Conservation (phyloP, 2,797 vertebrate genomes). For the Neostethus bicornis region DNA sequence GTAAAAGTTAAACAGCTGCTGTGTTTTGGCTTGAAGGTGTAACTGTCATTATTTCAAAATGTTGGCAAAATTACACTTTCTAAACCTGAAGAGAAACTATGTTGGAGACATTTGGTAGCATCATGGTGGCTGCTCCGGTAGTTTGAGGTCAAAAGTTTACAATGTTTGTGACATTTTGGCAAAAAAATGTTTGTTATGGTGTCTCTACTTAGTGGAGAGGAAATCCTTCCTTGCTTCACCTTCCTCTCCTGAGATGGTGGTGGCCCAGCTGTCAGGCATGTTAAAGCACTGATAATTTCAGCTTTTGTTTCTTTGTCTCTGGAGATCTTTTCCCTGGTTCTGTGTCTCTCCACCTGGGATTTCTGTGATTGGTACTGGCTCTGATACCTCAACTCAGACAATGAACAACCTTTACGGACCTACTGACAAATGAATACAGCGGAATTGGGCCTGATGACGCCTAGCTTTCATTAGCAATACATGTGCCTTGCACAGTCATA, state of each 20-base stretch:
- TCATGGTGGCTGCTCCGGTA: not conserved
- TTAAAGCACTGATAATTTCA: not conserved
- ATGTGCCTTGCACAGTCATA: no score
- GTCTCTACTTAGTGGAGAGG: not conserved
- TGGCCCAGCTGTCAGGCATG: not conserved
- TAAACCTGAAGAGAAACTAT: no score
- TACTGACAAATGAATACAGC: not conserved
- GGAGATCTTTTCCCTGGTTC: not conserved
- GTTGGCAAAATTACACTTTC: no score
- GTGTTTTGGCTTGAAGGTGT: no score
- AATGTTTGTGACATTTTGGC: not conserved
- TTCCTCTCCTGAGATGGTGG: not conserved
- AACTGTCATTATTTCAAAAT: no score
- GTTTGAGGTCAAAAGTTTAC: not conserved
- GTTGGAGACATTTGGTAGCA: not conserved
- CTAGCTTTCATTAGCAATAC: no score
- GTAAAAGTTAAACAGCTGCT: no score
- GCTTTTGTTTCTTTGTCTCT: not conserved
- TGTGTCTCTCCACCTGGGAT: not conserved
- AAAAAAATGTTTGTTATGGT: not conserved
- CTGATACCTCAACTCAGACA: no score
- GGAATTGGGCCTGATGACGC: no score
- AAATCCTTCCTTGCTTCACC: not conserved
- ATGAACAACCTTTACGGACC: not conserved
- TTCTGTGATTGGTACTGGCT: no score